phyloP scores from a whole-genome alignment of 2,888 invertebrate species.

The Rhabditoides inermis region DNA sequence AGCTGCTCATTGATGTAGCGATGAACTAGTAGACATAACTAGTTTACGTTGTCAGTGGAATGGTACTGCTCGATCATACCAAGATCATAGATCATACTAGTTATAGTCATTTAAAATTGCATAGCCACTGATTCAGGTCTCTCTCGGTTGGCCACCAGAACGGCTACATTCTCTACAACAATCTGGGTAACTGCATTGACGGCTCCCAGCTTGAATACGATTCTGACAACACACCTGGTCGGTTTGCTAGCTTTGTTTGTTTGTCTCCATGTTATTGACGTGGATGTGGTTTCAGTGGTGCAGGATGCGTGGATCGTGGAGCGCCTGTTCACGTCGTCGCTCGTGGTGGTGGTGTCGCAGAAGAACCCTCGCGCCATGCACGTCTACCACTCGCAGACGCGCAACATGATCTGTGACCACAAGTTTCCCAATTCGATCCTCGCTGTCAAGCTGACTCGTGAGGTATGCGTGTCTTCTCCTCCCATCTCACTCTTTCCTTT shows the following conservation, averaged over 20 bases:
- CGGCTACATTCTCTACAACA: slow-evolving; percentile 81
- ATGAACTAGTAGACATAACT: too few species aligned
- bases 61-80: too few species aligned
- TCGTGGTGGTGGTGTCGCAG: slow-evolving; percentile 81
- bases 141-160: slow-evolving; percentile 82
- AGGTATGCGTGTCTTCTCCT: slow-evolving; percentile 63
- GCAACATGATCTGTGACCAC: slow-evolving; percentile 75
- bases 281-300: slow-evolving; percentile 7
- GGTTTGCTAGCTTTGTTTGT: background rate
- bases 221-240: slow-evolving; percentile 12
- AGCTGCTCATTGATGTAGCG: too few species aligned
- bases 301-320: slow-evolving; percentile 63
- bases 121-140: too few species aligned
- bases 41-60: too few species aligned
- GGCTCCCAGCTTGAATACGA: slow-evolving; percentile 15
- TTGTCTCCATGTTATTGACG: background rate
- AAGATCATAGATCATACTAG: too few species aligned
- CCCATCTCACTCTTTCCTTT: too few species aligned
- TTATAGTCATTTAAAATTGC: too few species aligned
- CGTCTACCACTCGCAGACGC: slow-evolving; percentile 86
- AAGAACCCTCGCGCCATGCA: slow-evolving; percentile 79
- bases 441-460: slow-evolving; percentile 86
- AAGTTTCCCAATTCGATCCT: slow-evolving; percentile 87
- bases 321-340: slow-evolving; percentile 87
- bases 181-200: slow-evolving; percentile 63